Evolutionary conservation across 1,140 invertebrate genomes (phyloP).

Genomic region (Berghia stephanieae): DNA sequence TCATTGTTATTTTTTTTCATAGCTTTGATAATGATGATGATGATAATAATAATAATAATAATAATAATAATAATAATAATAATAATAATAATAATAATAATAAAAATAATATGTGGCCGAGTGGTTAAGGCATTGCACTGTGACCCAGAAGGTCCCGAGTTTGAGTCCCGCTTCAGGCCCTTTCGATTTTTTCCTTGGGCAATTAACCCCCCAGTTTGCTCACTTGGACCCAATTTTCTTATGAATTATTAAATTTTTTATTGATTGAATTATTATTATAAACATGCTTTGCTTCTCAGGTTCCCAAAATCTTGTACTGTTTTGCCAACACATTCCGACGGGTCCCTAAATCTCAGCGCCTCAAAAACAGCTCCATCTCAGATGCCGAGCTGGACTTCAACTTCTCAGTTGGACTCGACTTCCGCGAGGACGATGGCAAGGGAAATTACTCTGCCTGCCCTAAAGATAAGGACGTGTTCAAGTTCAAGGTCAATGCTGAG

Average conservation of each 20-base stretch:
- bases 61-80: too few species aligned
- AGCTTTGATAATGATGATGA: too few species aligned
- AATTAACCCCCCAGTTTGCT: too few species aligned
- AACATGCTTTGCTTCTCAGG: slow-evolving; percentile 66
- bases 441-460: slow-evolving; percentile 85
- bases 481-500: slow-evolving; percentile 87
- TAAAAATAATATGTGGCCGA: too few species aligned
- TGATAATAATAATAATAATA: too few species aligned
- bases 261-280: slow-evolving; percentile 5
- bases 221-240: too few species aligned
- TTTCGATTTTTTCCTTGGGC: too few species aligned
- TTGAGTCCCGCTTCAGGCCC: too few species aligned
- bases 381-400: slow-evolving; percentile 61
- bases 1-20: background rate
- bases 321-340: slow-evolving; percentile 92
- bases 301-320: slow-evolving; percentile 79
- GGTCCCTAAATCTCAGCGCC: slow-evolving; percentile 45
- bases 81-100: too few species aligned
- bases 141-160: too few species aligned
- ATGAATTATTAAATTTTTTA: background rate
- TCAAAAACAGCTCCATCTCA: slow-evolving; percentile 18
- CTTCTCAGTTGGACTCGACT: slow-evolving; percentile 90
- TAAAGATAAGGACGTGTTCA: slow-evolving; percentile 90
- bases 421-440: slow-evolving; percentile 77
- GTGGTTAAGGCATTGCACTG: too few species aligned